Percentiles rank a stretch among this genome's conserved stretches.
Evolutionary conservation across 2,113 vertebrate genomes (phyloP).

Genomic region (Lophius piscatorius): DNA sequence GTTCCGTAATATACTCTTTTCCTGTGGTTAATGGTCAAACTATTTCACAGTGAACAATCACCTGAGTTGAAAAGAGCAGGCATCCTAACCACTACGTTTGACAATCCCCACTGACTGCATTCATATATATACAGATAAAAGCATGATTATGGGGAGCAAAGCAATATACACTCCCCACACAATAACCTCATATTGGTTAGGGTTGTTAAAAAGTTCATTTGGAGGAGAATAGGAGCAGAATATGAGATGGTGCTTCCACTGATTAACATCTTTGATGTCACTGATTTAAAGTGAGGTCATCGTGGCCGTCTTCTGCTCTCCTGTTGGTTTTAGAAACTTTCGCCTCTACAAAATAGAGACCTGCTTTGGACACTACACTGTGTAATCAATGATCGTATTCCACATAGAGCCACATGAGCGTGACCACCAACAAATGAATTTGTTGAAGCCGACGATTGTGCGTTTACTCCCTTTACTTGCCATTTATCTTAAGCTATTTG

Average conservation of each 20-base stretch:
- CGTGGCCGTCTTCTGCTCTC: background rate
- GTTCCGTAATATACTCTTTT: too few species aligned
- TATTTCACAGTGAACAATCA: conserved; percentile 1
- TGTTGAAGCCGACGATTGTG: too few species aligned
- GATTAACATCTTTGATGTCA: background rate
- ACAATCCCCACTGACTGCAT: conserved; percentile 44
- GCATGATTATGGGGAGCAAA: conserved; percentile 33
- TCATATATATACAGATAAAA: background rate
- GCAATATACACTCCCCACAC: background rate
- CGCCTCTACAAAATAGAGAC: too few species aligned
- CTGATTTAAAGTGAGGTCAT: background rate
- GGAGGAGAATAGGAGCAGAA: background rate
- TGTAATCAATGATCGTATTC: background rate
- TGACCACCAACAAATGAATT: too few species aligned
- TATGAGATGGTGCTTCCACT: too few species aligned
- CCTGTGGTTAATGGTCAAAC: too few species aligned
- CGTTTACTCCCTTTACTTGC: background rate
- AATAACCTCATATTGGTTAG: background rate
- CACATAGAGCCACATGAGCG: too few species aligned
- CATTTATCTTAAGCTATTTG: conserved; percentile 1
- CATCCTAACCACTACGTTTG: too few species aligned
- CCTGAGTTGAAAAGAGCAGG: background rate
- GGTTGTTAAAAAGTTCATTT: background rate
- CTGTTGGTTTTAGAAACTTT: background rate
- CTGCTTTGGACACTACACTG: too few species aligned